Evolutionary conservation across 2,113 vertebrate genomes (phyloP), one percentile per base, ranked within the genome.

Genomic region (Myotis davidii): DNA sequence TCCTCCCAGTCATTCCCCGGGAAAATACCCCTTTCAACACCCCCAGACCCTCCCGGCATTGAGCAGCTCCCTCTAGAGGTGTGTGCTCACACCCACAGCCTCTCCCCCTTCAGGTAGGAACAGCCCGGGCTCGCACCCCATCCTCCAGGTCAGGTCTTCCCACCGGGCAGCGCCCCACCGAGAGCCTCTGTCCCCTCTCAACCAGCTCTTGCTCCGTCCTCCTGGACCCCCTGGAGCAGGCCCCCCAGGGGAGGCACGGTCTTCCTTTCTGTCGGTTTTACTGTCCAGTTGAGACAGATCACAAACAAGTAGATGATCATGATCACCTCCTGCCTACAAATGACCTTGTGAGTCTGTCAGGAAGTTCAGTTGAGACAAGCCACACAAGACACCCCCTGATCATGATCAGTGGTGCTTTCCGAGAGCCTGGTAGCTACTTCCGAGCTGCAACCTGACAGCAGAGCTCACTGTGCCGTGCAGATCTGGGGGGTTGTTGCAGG

Each of bases 11-110:
- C 45, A 64, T 54, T 39, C 25, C 32, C 12, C 17, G 27, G 52
- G 52, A 90, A 70, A 84, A 64, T 59, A 45, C 64, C 77, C 69
- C 77, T 50, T 88, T 48, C n/a, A 25, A 34, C 21, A 45, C 39
- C 32, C 42, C 6, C 52, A 20, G 20, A 20, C 76, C 34, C 10
- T 13, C 37, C 64, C 72, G 23, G 50, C 1, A 2, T 3, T n/a
- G 73, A 25, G 74, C 32, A 56, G 87, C 92, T 56, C 90, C 94
- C 69, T 79, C 76, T 89, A 83, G 74, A 82, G 92, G 78, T 83
- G 32, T n/a, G 52, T 37, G 23, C 34, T 20, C 27, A 34, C 39
- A 32, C 27, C 14, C 88, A 39, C 54, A 45, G 13, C 45, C 42
- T 42, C 25, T 72, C 25, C 67, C 9, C 0, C 0, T 32, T 61